Percentiles rank a stretch among this genome's conserved stretches.
Conservation (phyloP, 1,140 invertebrate species). For the Drosophila melanica region DNA sequence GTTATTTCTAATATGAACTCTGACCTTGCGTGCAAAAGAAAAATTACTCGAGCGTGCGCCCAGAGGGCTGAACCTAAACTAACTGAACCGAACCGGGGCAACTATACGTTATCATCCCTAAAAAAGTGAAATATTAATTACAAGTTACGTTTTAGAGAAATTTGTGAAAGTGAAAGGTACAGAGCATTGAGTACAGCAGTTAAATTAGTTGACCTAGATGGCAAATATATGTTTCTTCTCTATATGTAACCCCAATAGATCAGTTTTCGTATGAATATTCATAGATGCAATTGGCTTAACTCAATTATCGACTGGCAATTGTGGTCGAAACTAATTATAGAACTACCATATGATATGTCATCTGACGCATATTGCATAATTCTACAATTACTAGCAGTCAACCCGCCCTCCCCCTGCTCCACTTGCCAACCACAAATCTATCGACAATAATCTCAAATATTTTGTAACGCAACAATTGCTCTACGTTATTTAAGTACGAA, state of each 20-base stretch:
- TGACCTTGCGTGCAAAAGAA: constrained; percentile 54
- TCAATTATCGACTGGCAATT: constrained; percentile 36
- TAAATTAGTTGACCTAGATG: constrained; percentile 30
- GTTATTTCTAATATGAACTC: constrained; percentile 55
- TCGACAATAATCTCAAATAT: constrained; percentile 35
- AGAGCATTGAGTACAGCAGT: background rate
- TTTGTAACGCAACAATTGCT: constrained; percentile 40
- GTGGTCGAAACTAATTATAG: constrained; percentile 32
- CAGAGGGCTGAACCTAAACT: background rate
- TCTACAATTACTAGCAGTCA: background rate
- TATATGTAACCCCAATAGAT: constrained; percentile 4
- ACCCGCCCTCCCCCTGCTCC: too few relatives aligned
- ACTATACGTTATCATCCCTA: constrained; percentile 45
- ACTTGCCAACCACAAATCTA: constrained; percentile 25
- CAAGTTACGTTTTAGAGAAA: constrained; percentile 32
- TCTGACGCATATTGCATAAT: constrained; percentile 37
- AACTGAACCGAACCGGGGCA: constrained; percentile 1
- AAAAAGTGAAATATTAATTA: constrained; percentile 64
- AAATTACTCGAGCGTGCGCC: constrained; percentile 65
- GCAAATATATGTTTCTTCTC: background rate
- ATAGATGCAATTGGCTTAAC: constrained; percentile 29
- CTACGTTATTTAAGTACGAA: constrained; percentile 43
- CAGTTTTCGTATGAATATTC: constrained; percentile 31
- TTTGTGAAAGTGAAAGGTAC: constrained; percentile 36
- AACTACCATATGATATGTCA: constrained; percentile 33